Evolutionary conservation across 2,113 vertebrate species (phyloP).

Genomic region (Oophaga pumilio): DNA sequence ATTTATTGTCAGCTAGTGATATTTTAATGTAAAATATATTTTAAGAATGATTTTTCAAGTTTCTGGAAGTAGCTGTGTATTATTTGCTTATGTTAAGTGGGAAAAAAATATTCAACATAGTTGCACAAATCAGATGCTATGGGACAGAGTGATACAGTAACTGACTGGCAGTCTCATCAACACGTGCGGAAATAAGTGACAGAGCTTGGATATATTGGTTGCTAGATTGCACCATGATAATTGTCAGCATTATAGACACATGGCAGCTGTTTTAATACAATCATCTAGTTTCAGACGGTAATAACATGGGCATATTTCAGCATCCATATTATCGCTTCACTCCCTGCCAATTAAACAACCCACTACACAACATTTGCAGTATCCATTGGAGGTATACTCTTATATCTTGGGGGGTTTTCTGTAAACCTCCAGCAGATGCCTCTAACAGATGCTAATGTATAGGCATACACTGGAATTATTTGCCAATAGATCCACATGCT

Average conservation of each 20-base stretch:
- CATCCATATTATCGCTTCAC: background rate
- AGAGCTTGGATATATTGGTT: background rate
- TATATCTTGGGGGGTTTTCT: too few relatives aligned
- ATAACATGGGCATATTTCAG: background rate
- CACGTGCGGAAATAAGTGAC: background rate
- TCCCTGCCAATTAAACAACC: too few relatives aligned
- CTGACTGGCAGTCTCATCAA: background rate
- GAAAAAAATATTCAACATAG: slow-evolving; percentile 14
- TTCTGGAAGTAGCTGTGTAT: slow-evolving; percentile 12
- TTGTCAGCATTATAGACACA: background rate
- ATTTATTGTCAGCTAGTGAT: slow-evolving; percentile 40
- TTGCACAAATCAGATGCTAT: background rate
- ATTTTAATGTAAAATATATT: slow-evolving; percentile 50
- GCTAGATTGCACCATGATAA: background rate
- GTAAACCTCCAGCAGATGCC: too few relatives aligned
- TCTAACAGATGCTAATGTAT: too few relatives aligned
- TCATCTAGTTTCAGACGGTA: background rate
- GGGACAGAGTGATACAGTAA: slow-evolving; percentile 9
- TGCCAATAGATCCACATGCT: too few relatives aligned
- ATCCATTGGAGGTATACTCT: too few relatives aligned
- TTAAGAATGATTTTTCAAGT: slow-evolving; percentile 30
- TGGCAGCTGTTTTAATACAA: background rate
- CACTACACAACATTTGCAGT: too few relatives aligned
- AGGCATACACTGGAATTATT: too few relatives aligned
- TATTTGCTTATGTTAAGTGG: background rate